Conservation (phyloP, 2,888 invertebrate genomes). For the Acrobasis consociella region DNA sequence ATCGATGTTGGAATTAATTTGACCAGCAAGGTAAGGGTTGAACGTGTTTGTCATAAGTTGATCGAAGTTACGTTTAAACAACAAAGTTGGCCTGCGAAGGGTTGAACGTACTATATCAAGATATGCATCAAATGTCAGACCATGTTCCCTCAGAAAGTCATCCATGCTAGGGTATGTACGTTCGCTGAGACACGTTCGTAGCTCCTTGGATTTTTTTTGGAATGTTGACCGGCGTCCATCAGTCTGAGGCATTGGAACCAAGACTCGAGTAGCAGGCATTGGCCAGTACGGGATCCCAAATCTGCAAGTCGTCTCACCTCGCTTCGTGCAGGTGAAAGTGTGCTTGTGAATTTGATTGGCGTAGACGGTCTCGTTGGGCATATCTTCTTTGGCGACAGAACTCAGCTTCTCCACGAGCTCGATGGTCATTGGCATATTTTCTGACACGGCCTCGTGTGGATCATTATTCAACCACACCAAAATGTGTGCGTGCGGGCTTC, state of each 20-base stretch:
- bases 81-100: background rate
- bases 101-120: background rate
- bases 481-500: slow-evolving; percentile 57
- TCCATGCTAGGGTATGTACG: background rate
- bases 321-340: slow-evolving; percentile 43
- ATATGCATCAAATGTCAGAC: background rate
- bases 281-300: slow-evolving; percentile 50
- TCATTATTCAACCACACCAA: slow-evolving; percentile 55
- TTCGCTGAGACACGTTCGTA: background rate
- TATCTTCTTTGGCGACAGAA: background rate
- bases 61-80: background rate
- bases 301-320: slow-evolving; percentile 43
- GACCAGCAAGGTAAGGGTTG: slow-evolving; percentile 47
- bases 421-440: background rate
- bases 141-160: background rate
- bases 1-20: slow-evolving; percentile 43
- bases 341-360: slow-evolving; percentile 41
- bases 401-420: background rate
- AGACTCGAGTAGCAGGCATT: slow-evolving; percentile 41
- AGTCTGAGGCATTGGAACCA: slow-evolving; percentile 46
- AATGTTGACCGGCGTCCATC: slow-evolving; percentile 38
- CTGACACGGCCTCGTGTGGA: slow-evolving; percentile 31
- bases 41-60: slow-evolving; percentile 28
- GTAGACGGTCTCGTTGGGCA: background rate
- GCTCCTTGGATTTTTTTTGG: background rate